Percentiles rank a stretch among this genome's conserved stretches.
Conservation (phyloP, 2,113 vertebrate genomes). For the Anoplopoma fimbria region DNA sequence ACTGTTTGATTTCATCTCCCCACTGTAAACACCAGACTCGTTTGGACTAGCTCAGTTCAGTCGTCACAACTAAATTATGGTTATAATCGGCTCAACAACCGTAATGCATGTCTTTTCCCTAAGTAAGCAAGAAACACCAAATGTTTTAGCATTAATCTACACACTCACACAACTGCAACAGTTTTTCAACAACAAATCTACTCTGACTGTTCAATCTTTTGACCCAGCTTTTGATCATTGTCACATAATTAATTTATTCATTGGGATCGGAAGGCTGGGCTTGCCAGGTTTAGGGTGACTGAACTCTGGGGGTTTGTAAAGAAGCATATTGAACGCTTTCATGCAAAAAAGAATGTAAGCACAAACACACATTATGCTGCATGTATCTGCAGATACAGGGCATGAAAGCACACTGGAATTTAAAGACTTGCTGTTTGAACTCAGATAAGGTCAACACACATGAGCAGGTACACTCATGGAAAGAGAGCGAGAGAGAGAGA, state of each 20-base stretch:
- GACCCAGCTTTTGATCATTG: neutral
- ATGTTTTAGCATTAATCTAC: neutral
- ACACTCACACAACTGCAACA: neutral
- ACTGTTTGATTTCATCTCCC: neutral
- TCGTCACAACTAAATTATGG: too few relatives aligned
- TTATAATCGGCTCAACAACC: neutral
- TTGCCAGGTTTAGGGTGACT: slow-evolving; percentile 14
- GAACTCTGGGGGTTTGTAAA: slow-evolving; percentile 19
- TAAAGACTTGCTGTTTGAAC: neutral
- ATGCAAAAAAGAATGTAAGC: slow-evolving; percentile 13
- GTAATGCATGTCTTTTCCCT: neutral
- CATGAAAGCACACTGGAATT: neutral
- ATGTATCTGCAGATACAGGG: slow-evolving; percentile 14
- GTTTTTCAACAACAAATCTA: slow-evolving; percentile 17
- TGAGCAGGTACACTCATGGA: neutral
- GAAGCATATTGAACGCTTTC: neutral
- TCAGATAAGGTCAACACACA: neutral
- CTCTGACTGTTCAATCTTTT: slow-evolving; percentile 8
- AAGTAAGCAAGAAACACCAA: neutral
- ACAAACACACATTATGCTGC: neutral
- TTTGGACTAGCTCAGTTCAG: neutral
- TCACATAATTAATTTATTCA: slow-evolving; percentile 14
- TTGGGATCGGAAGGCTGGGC: slow-evolving; percentile 9
- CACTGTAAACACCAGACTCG: neutral
- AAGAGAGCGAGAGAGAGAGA: neutral